A percentile compares a stretch with the other conserved stretches of the same genome.
These are phyloP conservation scores for Hypomecis atomaria DNA, from an alignment of 2,888 invertebrate genomes.

Conservation along the genomic window DNA sequence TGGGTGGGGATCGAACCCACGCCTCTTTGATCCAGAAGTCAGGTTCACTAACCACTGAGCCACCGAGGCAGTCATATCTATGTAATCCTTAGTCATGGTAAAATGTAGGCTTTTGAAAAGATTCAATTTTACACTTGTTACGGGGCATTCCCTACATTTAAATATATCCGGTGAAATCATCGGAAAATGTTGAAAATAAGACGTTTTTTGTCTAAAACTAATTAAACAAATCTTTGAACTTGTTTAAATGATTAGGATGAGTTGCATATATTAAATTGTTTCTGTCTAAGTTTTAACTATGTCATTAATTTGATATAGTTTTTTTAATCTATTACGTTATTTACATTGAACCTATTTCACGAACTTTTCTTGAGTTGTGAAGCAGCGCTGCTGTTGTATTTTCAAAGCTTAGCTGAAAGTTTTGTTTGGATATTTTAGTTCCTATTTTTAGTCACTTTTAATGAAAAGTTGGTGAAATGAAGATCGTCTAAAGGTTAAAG, in stretches of 20 bases:
- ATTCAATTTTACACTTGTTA: too few species aligned
- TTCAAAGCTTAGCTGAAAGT: not conserved
- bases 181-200: too few species aligned
- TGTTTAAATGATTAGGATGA: not conserved
- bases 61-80: too few species aligned
- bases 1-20: too few species aligned
- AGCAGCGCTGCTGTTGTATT: not conserved
- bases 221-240: not conserved
- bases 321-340: not conserved
- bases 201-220: too few species aligned
- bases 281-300: not conserved
- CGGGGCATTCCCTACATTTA: too few species aligned
- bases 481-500: slow-evolving; percentile 4
- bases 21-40: too few species aligned
- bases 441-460: not conserved
- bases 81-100: too few species aligned
- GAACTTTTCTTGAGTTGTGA: not conserved
- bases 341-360: not conserved
- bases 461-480: not conserved
- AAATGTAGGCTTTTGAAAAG: too few species aligned
- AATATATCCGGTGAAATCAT: too few species aligned
- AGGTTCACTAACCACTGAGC: too few species aligned
- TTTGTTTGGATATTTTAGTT: not conserved
- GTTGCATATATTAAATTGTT: slow-evolving; percentile 2
- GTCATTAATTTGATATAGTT: not conserved